Conservation (phyloP, 2,113 vertebrate species). For the Oreotragus oreotragus region DNA sequence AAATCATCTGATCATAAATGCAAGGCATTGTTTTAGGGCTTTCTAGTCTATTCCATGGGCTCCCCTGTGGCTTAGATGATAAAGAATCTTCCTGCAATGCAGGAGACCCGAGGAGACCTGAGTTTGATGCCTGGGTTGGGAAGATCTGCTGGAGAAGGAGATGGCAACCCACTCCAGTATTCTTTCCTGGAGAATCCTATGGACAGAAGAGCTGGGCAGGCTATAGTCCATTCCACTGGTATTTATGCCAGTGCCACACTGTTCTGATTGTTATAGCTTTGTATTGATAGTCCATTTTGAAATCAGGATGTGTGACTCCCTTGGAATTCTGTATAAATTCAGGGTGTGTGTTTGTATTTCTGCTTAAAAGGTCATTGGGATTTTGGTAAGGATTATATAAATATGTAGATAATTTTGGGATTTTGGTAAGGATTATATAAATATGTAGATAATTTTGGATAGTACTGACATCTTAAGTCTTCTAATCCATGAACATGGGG, state of each 20-base stretch:
- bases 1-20: not conserved
- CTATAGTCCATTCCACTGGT: not conserved
- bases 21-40: not conserved
- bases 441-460: not conserved
- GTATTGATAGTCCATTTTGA: not conserved
- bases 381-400: not conserved
- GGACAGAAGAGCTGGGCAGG: not conserved
- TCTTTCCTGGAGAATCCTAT: not conserved
- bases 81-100: not conserved
- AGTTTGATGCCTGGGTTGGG: not conserved
- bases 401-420: not conserved
- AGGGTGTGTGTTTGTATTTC: not conserved
- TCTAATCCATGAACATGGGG: not conserved
- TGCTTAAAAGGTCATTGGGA: not conserved
- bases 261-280: not conserved
- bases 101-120: fast-evolving
- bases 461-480: not conserved
- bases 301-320: not conserved
- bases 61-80: not conserved
- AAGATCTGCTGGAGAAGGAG: not conserved
- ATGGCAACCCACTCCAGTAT: not conserved
- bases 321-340: not conserved
- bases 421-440: not conserved
- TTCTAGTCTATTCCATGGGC: not conserved
- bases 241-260: not conserved